Base-by-base conservation (phyloP, 1,140 invertebrate species). In the Cherax quadricarinatus region DNA sequence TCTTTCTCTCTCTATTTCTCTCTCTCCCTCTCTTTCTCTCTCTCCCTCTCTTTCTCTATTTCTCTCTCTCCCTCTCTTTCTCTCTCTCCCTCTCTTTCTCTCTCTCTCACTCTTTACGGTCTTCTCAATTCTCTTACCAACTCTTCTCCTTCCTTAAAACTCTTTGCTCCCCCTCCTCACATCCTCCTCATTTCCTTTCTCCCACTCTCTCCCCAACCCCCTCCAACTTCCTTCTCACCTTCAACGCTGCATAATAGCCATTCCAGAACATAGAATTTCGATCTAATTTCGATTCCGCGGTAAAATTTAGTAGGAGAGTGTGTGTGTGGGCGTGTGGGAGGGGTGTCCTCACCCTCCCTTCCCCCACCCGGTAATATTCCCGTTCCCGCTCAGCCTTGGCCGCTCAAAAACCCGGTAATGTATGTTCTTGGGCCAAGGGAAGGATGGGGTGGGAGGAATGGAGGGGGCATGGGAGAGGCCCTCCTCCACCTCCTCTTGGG, bases 191-290 rank as follows among this genome's bases (percentile, higher is more conserved):
- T 66, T 18, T 66, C 60, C 53, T 9, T 16, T 80, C 41, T 4
- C 78, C 30, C 30, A 48, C n/a, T 51, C 60, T 41, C 66, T 24
- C 78, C 53, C 48, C 60, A 53, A 16, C n/a, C 30, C n/a, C 51
- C 73, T 57, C n/a, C 73, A 18, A 57, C 62, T 51, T 41, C 62
- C 81, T 85, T 73, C 83, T 62, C 80, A 83, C 88, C 80, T 84
- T 16, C n/a, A 4, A 82, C 24, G 51, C n/a, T 70, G 60, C 62
- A 78, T 84, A 90, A 90, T 85, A 84, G 88, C 73, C 88, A 73
- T 90, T 90, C 81, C 81, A 81, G 70, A 30, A 90, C 88, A 90
- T 90, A 90, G 81, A 90, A 84, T 90, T 90, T 90, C 81, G 88
- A 90, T 90, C 81, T 90, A 83, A 90, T 90, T 90, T 73, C 86